Percentiles rank a stretch among this genome's conserved stretches.
phyloP scores from a whole-genome alignment of 2,888 invertebrate genomes.

The Caenorhabditis macrosperma region DNA sequence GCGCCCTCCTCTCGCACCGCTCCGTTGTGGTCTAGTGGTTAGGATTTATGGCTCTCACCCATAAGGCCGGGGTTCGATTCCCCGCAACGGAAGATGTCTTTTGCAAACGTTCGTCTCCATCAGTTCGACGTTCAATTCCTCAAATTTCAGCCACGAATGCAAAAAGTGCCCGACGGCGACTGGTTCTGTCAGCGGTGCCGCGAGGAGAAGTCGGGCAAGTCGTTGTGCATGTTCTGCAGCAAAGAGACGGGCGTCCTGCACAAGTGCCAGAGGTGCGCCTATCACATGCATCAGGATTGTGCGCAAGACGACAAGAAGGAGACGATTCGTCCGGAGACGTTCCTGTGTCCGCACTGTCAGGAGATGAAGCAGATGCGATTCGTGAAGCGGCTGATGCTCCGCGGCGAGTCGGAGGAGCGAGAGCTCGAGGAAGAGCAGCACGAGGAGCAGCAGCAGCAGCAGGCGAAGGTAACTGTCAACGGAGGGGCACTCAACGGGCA shows the following conservation, averaged over 20 bases:
- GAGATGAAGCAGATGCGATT: slow-evolving; percentile 48
- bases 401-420: slow-evolving; percentile 60
- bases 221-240: slow-evolving; percentile 92
- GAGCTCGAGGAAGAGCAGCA: slow-evolving; percentile 38
- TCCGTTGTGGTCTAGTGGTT: slow-evolving; percentile 67
- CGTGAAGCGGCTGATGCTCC: slow-evolving; percentile 45
- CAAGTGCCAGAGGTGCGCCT: slow-evolving; percentile 44
- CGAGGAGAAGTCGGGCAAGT: slow-evolving; percentile 88
- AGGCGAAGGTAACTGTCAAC: background rate
- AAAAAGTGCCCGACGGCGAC: slow-evolving; percentile 96
- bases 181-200: slow-evolving; percentile 97
- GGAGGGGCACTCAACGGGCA: background rate
- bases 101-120: too few relatives aligned
- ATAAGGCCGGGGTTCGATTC: slow-evolving; percentile 68
- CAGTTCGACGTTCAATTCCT: too few relatives aligned
- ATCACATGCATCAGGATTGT: slow-evolving; percentile 54
- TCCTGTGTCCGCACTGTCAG: slow-evolving; percentile 45
- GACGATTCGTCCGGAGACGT: slow-evolving; percentile 26
- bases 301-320: slow-evolving; percentile 40
- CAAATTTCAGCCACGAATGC: slow-evolving; percentile 89
- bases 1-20: background rate
- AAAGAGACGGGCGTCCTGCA: slow-evolving; percentile 31
- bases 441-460: background rate
- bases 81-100: slow-evolving; percentile 61
- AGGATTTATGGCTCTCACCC: slow-evolving; percentile 69